Evolutionary conservation across 1,140 invertebrate genomes (phyloP).

Genomic region (Pararge aegeria): DNA sequence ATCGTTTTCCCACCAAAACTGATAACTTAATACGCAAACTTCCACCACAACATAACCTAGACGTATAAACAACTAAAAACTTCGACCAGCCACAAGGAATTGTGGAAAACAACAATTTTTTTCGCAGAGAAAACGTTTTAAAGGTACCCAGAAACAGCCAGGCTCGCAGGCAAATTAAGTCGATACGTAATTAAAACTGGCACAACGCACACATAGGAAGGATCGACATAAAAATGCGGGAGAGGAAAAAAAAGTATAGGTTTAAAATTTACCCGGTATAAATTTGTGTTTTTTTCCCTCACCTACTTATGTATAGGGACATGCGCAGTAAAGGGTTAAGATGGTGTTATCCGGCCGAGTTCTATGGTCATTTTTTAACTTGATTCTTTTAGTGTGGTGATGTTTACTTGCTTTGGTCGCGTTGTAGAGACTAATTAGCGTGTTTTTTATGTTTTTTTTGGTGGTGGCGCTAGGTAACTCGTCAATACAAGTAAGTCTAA

Average conservation of each 20-base stretch:
- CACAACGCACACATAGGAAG: constrained; percentile 75
- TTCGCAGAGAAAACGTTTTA: constrained; percentile 29
- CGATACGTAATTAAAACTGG: constrained; percentile 79
- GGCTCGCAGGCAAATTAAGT: constrained; percentile 76
- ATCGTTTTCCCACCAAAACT: constrained; percentile 54
- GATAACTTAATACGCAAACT: constrained; percentile 24
- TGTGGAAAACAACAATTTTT: constrained; percentile 21
- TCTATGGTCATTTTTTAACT: constrained; percentile 10
- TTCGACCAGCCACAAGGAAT: constrained; percentile 8
- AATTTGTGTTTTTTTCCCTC: constrained; percentile 79
- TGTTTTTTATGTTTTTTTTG: constrained; percentile 39
- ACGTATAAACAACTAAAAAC: constrained; percentile 20
- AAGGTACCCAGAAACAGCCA: constrained; percentile 50
- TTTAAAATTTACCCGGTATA: constrained; percentile 80
- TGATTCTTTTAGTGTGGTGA: not conserved
- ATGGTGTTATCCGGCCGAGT: constrained; percentile 32
- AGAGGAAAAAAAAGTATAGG: constrained; percentile 78
- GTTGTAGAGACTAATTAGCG: constrained; percentile 48
- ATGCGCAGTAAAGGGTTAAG: constrained; percentile 78
- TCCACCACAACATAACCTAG: constrained; percentile 43
- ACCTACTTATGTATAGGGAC: constrained; percentile 74
- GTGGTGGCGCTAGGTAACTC: constrained; percentile 40
- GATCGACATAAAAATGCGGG: constrained; percentile 74
- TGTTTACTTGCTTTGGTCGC: constrained; percentile 35
- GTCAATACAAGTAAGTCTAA: constrained; percentile 31